These are phyloP conservation scores for Reinhardtius hippoglossoides DNA, from an alignment of 2,113 vertebrate species.

Conservation along the genomic window DNA sequence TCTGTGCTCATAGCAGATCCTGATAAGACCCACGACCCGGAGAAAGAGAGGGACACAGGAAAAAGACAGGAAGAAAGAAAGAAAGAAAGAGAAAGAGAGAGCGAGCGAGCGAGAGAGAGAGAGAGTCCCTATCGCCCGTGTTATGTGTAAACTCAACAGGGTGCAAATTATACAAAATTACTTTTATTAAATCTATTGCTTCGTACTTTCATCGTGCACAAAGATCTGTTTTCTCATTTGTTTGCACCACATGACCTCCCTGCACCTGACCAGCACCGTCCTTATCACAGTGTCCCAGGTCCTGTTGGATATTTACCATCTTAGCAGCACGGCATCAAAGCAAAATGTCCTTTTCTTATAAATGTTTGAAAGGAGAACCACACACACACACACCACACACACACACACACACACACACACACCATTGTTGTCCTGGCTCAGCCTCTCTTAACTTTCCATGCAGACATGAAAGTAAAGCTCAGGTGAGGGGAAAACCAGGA, in stretches of 20 bases:
- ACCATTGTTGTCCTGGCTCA: constrained; percentile 10
- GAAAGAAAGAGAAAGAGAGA: constrained; percentile 4
- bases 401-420: background rate
- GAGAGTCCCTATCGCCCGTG: background rate
- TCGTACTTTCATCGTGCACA: constrained; percentile 38
- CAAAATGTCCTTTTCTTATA: background rate
- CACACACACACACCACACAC: background rate
- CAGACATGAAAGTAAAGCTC: constrained; percentile 45
- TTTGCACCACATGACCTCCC: constrained; percentile 51
- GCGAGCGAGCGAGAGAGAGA: background rate
- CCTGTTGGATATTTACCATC: constrained; percentile 64
- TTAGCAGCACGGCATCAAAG: constrained; percentile 1
- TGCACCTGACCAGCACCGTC: constrained; percentile 40
- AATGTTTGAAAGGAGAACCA: constrained; percentile 10
- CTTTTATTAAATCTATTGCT: constrained; percentile 46
- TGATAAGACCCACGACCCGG: constrained; percentile 51
- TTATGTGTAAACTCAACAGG: constrained; percentile 48
- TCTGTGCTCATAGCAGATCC: constrained; percentile 48
- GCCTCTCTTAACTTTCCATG: constrained; percentile 47
- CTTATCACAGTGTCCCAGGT: constrained; percentile 65
- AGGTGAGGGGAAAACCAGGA: constrained; percentile 39
- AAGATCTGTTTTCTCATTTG: constrained; percentile 29
- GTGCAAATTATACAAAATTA: constrained; percentile 32
- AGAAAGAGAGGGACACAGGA: background rate
- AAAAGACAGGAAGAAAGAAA: constrained; percentile 1